Percentiles rank a stretch among this genome's conserved stretches.
These are phyloP conservation scores for Drosophila hydei DNA, from an alignment of 1,140 invertebrate species.

Conservation along the genomic window DNA sequence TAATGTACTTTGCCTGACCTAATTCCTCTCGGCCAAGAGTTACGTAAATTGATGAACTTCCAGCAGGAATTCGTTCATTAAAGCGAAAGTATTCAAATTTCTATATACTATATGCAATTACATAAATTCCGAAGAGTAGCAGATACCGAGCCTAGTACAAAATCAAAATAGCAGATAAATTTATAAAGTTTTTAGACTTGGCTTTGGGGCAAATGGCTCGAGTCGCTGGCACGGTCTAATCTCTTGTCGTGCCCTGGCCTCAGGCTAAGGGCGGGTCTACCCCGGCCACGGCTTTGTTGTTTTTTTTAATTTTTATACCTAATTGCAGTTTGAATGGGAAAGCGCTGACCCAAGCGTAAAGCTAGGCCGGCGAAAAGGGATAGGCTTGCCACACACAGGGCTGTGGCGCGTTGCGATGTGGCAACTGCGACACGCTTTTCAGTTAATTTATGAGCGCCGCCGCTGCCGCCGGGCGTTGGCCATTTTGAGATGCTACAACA, in stretches of 20 bases:
- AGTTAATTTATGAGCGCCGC: constrained; percentile 38
- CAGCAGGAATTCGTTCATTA: too few relatives aligned
- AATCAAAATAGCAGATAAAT: constrained; percentile 1
- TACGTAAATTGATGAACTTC: too few relatives aligned
- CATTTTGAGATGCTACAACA: constrained; percentile 20
- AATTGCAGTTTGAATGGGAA: constrained; percentile 37
- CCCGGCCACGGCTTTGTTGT: neutral
- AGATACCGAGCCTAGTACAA: neutral
- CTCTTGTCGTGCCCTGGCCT: neutral
- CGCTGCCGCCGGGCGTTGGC: neutral
- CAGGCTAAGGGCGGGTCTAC: constrained; percentile 10
- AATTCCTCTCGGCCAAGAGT: too few relatives aligned
- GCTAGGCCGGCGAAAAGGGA: too few relatives aligned
- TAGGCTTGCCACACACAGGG: neutral
- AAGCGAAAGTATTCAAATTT: too few relatives aligned
- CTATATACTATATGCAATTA: too few relatives aligned
- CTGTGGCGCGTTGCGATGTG: constrained; percentile 5
- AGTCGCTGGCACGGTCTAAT: neutral
- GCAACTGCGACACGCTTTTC: constrained; percentile 15
- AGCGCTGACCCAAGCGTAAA: constrained; percentile 16
- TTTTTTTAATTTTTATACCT: constrained; percentile 26
- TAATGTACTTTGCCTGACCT: too few relatives aligned
- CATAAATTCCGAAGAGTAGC: too few relatives aligned
- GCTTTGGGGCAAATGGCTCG: neutral
- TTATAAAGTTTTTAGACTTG: neutral